Conservation (phyloP, 37 sponge, comb jelly and placozoan genomes). For the Ianthella basta region DNA sequence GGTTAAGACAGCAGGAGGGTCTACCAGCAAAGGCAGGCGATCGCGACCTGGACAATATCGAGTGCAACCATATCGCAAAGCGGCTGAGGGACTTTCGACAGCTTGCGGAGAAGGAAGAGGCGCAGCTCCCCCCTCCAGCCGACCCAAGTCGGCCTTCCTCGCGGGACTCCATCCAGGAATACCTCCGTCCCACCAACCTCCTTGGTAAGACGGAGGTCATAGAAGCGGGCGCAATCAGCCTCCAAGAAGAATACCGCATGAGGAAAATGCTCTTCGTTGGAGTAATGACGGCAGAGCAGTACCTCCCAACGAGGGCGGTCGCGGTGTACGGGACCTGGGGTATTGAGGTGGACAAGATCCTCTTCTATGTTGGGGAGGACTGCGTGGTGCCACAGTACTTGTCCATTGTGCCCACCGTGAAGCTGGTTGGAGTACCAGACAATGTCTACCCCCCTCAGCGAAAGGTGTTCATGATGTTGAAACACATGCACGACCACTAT, state of each 20-base stretch:
- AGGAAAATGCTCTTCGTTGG: constrained; percentile 61
- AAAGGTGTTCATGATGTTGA: constrained; percentile 52
- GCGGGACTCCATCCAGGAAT: constrained; percentile 13
- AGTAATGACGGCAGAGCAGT: constrained; percentile 61
- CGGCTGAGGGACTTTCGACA: neutral
- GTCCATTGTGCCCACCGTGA: constrained; percentile 52
- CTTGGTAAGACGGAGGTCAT: neutral
- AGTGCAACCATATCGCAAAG: neutral
- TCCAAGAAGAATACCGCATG: constrained; percentile 50
- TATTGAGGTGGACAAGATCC: constrained; percentile 50
- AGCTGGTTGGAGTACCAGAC: constrained; percentile 52
- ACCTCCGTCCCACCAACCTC: constrained; percentile 14
- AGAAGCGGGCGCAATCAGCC: constrained; percentile 15
- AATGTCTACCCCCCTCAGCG: constrained; percentile 58
- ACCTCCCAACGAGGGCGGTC: constrained; percentile 63
- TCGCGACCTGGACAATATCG: neutral
- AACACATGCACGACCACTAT: constrained; percentile 67
- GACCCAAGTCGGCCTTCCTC: constrained; percentile 8
- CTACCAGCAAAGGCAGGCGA: too few species aligned
- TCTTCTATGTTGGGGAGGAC: constrained; percentile 66
- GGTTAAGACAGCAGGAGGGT: too few species aligned
- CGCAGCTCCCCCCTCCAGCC: constrained; percentile 3
- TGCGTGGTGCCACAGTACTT: constrained; percentile 34
- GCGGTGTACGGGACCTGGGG: constrained; percentile 77
- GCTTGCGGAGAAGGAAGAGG: neutral